Percentiles rank a stretch among this genome's conserved stretches.
Evolutionary conservation across 2,113 vertebrate genomes (phyloP).

Genomic region (Canis aureus): DNA sequence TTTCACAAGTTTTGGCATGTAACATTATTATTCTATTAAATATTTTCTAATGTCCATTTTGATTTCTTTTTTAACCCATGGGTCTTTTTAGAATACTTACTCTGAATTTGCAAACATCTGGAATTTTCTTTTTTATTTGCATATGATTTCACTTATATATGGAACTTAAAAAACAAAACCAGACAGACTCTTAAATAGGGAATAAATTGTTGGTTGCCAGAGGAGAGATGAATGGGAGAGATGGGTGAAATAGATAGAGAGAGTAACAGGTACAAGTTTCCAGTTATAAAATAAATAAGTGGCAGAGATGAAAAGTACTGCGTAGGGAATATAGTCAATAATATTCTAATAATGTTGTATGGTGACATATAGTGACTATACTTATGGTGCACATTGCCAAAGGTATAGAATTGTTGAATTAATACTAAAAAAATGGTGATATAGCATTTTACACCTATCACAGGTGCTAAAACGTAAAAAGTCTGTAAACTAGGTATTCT

Average conservation of each 20-base stretch:
- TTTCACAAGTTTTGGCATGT: not conserved
- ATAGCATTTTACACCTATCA: not conserved
- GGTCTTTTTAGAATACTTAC: not conserved
- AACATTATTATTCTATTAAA: not conserved
- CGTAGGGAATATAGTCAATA: not conserved
- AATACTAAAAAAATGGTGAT: not conserved
- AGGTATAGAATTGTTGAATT: not conserved
- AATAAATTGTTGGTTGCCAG: not conserved
- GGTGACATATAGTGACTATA: not conserved
- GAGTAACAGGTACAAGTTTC: not conserved
- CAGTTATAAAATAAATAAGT: not conserved
- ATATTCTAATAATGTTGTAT: not conserved
- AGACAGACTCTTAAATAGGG: not conserved
- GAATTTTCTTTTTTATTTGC: not conserved
- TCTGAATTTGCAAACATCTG: not conserved
- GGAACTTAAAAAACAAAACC: not conserved
- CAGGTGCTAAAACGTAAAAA: conserved; percentile 9
- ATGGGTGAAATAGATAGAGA: not conserved
- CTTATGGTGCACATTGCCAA: not conserved
- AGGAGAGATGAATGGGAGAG: not conserved
- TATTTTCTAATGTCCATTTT: not conserved
- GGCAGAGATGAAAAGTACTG: not conserved
- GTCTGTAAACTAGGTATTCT: not conserved
- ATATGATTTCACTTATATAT: not conserved
- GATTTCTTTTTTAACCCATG: not conserved